phyloP scores from a whole-genome alignment of 1,140 invertebrate species.

The Luehdorfia chinensis region DNA sequence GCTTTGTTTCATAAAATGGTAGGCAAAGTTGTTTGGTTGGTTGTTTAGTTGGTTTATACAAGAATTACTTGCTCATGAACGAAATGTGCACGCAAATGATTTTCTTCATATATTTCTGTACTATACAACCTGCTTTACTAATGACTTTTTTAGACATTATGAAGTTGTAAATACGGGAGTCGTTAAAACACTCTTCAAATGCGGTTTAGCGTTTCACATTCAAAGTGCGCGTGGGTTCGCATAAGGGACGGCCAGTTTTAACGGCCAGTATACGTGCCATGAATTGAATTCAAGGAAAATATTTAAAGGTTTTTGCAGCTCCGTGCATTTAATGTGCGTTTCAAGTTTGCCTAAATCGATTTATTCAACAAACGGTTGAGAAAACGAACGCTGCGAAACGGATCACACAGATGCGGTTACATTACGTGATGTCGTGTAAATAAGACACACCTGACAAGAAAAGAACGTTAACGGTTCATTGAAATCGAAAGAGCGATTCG shows the following conservation, averaged over 20 bases:
- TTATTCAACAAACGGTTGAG: slow-evolving; percentile 17
- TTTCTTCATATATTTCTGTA: too few relatives aligned
- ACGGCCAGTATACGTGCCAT: slow-evolving; percentile 41
- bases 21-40: too few relatives aligned
- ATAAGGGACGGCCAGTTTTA: slow-evolving; percentile 45
- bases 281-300: slow-evolving; percentile 42
- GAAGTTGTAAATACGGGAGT: slow-evolving; percentile 19
- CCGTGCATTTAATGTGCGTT: slow-evolving; percentile 14
- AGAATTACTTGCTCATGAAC: too few relatives aligned
- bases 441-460: slow-evolving; percentile 55
- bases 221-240: slow-evolving; percentile 47
- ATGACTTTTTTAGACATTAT: too few relatives aligned
- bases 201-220: slow-evolving; percentile 33
- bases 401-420: slow-evolving; percentile 30
- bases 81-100: too few relatives aligned
- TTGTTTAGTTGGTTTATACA: too few relatives aligned
- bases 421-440: slow-evolving; percentile 51
- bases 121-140: too few relatives aligned
- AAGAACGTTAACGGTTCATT: slow-evolving; percentile 73
- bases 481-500: slow-evolving; percentile 64
- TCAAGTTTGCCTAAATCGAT: slow-evolving; percentile 6
- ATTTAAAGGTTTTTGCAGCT: slow-evolving; percentile 25
- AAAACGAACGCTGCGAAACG: slow-evolving; percentile 23
- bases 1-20: too few relatives aligned
- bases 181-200: slow-evolving; percentile 21